phyloP scores from a whole-genome alignment of 2,797 vertebrate genomes.

The Poecilia picta region DNA sequence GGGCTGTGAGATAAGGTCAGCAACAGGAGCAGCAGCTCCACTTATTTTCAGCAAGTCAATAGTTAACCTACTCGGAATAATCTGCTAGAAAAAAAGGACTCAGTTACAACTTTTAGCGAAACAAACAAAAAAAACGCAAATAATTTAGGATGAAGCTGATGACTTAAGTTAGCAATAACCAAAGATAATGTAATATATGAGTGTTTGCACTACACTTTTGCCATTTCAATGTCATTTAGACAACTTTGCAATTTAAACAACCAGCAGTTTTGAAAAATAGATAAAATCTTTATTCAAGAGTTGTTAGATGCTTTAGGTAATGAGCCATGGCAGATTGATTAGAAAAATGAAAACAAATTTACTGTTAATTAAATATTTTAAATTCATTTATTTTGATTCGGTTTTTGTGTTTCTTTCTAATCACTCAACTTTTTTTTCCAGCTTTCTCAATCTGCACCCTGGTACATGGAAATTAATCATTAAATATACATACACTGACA shows the following conservation, averaged over 20 bases:
- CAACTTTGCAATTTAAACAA: background rate
- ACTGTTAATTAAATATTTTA: background rate
- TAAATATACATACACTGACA: background rate
- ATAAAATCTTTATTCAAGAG: background rate
- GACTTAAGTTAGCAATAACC: background rate
- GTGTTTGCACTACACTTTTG: background rate
- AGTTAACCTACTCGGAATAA: background rate
- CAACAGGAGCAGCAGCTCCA: background rate
- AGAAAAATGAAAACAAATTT: background rate
- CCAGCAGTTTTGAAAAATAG: background rate
- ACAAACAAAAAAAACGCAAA: background rate
- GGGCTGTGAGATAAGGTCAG: constrained; percentile 94
- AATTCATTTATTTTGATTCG: background rate
- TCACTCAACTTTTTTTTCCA: background rate
- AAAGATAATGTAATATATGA: background rate
- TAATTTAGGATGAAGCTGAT: background rate
- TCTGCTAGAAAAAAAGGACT: background rate
- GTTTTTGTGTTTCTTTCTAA: background rate
- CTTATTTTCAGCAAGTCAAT: background rate
- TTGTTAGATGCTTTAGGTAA: background rate
- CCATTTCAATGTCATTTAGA: no score
- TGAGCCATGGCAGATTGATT: background rate
- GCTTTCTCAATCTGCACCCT: background rate
- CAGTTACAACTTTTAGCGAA: background rate
- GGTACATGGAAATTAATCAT: background rate